These are phyloP conservation scores for Tachyglossus aculeatus DNA, from an alignment of 2,797 vertebrate genomes.

Conservation along the genomic window DNA sequence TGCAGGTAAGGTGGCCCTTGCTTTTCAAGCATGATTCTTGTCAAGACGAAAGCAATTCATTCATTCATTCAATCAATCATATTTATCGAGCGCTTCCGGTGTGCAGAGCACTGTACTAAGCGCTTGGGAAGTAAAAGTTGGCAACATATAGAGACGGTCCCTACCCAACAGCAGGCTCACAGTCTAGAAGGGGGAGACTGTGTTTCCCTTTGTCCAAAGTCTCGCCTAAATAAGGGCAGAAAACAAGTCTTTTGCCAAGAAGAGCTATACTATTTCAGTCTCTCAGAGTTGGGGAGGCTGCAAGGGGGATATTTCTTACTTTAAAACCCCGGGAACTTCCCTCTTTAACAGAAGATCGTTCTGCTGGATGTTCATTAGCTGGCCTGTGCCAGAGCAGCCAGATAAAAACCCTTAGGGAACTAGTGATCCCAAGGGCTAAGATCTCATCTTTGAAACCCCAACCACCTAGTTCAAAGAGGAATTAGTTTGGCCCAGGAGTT, in stretches of 20 bases:
- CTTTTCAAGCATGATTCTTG: neutral
- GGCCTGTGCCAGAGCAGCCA: neutral
- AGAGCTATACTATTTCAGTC: neutral
- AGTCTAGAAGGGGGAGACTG: no score
- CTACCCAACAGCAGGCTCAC: no score
- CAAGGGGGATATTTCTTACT: neutral
- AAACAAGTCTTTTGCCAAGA: slow-evolving; percentile 1
- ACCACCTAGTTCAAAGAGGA: neutral
- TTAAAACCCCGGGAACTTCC: slow-evolving; percentile 15
- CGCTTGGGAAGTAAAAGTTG: no score
- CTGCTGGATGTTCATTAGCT: neutral
- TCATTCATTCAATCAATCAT: no score
- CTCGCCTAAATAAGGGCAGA: neutral
- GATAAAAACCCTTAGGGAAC: neutral
- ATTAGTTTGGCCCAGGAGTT: rapidly evolving
- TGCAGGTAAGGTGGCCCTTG: slow-evolving; percentile 8
- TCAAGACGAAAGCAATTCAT: neutral
- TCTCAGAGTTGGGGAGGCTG: neutral
- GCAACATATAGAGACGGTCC: no score
- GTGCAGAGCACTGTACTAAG: no score
- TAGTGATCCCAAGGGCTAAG: neutral
- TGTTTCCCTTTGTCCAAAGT: neutral
- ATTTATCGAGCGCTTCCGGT: no score
- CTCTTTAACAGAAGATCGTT: neutral
- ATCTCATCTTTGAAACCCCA: neutral